Base-by-base conservation (phyloP, 2,888 invertebrate genomes). In the Piscicola geometra region DNA sequence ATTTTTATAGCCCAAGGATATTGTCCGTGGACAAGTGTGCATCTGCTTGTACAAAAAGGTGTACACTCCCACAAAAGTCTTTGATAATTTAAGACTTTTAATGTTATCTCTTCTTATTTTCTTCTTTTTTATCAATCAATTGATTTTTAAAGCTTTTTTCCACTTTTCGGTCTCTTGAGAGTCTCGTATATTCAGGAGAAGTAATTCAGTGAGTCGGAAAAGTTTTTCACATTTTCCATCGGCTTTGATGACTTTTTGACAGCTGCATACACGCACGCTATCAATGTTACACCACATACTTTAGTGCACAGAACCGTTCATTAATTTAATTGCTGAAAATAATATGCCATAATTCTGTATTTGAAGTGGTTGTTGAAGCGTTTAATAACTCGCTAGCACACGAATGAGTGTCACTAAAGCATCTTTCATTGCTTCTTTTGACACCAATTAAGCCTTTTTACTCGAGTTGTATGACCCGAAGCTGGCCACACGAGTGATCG, bases 351-450 rank as follows among this genome's bases (percentile, higher is more conserved):
- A n/a, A n/a, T n/a, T n/a, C n/a, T 41, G 15, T 15, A 41, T 41
- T 5, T 41, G 41, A 41, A 41, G 15, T 41, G 15, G 41, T 15
- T 41, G 5, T 41, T 5, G 41, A 41, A 41, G 5, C 41, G 41
- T 41, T 41, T 41, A 9, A 41, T 9, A 41, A 41, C 15, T 15
- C 9, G 25, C 9, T 15, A 56, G 25, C 9, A 56, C 12, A 56
- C 60, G n/a, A 56, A 56, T 15, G 5, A 25, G 5, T 25, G 21
- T 25, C 60, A 56, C 9, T 56, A 56, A 56, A 56, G n/a, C n/a
- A 56, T 56, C n/a, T 56, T 25, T 56, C 25, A 56, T 56, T 56
- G 60, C n/a, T 56, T 25, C n/a, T 56, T 56, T 56, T 56, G 60
- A 56, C 60, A 56, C 60, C 60, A 56, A 56, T 56, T 56, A 56